Conservation (phyloP, 1,140 invertebrate species). For the Philaenus spumarius region DNA sequence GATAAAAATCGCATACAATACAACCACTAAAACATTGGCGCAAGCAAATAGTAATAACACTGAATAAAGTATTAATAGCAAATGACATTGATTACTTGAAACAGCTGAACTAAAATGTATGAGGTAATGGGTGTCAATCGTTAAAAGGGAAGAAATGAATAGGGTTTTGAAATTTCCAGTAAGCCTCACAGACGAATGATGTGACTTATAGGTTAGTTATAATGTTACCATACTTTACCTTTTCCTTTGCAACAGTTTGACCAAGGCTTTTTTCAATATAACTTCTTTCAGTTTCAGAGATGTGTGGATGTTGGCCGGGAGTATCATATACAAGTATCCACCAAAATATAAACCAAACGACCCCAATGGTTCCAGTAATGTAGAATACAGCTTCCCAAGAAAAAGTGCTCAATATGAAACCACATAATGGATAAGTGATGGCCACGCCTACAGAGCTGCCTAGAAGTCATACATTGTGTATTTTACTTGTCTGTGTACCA, state of each 20-base stretch:
- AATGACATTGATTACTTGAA: too few relatives aligned
- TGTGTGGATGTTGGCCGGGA: conserved; percentile 71
- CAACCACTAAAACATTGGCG: too few relatives aligned
- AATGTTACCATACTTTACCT: conserved; percentile 36
- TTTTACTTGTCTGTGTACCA: not conserved
- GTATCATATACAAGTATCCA: conserved; percentile 64
- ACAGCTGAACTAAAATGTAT: too few relatives aligned
- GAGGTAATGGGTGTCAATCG: too few relatives aligned
- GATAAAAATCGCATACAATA: too few relatives aligned
- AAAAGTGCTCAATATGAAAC: conserved; percentile 51
- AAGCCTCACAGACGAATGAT: too few relatives aligned
- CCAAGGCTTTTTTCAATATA: conserved; percentile 52
- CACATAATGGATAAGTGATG: conserved; percentile 60
- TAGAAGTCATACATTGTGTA: conserved; percentile 27
- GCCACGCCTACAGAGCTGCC: conserved; percentile 63
- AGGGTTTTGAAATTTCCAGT: too few relatives aligned
- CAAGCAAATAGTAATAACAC: too few relatives aligned
- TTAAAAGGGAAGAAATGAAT: too few relatives aligned
- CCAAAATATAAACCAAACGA: conserved; percentile 76
- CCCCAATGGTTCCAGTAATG: conserved; percentile 51
- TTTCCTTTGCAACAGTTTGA: conserved; percentile 39
- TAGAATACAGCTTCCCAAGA: conserved; percentile 76
- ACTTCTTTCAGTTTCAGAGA: conserved; percentile 57
- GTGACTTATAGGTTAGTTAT: too few relatives aligned
- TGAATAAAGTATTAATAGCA: too few relatives aligned